Evolutionary conservation across 1,140 invertebrate genomes (phyloP), one percentile per base, ranked within the genome.

Genomic region (Drosophila lacertosa): DNA sequence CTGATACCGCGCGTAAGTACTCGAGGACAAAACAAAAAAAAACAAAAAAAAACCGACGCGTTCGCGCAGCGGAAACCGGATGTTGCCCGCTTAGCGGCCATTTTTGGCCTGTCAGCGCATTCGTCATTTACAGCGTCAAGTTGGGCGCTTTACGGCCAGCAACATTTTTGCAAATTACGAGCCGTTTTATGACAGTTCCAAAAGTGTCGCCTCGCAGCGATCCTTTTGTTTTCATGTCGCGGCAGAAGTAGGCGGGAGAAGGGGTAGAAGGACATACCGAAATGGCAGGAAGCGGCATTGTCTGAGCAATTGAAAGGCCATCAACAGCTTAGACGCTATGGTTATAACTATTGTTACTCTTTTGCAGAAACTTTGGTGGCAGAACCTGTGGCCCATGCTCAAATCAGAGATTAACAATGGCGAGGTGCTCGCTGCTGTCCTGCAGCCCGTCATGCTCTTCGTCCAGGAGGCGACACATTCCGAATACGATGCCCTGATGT

Each of bases 281-380:
- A n/a, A n/a, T n/a, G 33, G 11, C n/a, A 35, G 33, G 33, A 35
- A 35, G 42, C 20, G 5, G 48, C 57, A 45, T 74, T 78, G 66
- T 70, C 40, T 63, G 58, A 53, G 53, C 75, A 63, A 69, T 79
- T 70, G 71, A 29, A 29, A 16, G 6, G 13, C 45, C 45, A 48
- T 48, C 69, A 65, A 59, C 62, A 60, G 65, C 53, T 75, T 70
- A 48, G 39, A 37, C 60, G 68, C 77, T 63, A 73, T 67, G n/a
- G 37, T 73, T 18, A 51, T 22, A 20, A 57, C 29, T 69, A 26
- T 64, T 58, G 18, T 7, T 10, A 45, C 18, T 51, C 13, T 39
- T 22, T 92, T 93, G 37, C 93, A 99, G 98, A 99, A 99, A 96
- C 92, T 99, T 13, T 97, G 97, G 94, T 99, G 98, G 92, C 96